A percentile compares a stretch with the other conserved stretches of the same genome.
Conservation (phyloP, 2,797 vertebrate genomes). For the Graptemys geographica region DNA sequence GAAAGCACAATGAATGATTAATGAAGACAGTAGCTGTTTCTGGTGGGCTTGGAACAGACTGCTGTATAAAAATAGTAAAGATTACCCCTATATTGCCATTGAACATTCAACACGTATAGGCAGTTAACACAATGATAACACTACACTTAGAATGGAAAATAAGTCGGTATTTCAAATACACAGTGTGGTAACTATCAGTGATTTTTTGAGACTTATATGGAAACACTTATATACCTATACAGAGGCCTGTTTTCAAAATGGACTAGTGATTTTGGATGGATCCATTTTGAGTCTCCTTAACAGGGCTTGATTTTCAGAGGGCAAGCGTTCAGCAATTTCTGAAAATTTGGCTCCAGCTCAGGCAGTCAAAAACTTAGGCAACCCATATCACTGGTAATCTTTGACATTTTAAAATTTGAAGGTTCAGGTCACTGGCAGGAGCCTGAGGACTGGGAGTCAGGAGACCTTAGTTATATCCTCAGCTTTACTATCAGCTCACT, state of each 20-base stretch:
- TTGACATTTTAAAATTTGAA: not conserved
- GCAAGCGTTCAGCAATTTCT: not conserved
- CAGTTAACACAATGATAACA: not conserved
- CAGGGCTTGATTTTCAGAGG: not conserved
- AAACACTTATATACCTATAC: not conserved
- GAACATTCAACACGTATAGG: not conserved
- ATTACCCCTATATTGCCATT: not conserved
- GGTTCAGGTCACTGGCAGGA: not conserved
- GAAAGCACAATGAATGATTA: not conserved
- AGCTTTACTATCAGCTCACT: not conserved
- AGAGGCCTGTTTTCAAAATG: not conserved
- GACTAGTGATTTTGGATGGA: not conserved
- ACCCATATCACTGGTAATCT: not conserved
- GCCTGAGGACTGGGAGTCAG: not conserved
- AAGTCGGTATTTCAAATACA: not conserved
- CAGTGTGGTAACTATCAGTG: not conserved
- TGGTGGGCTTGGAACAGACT: not conserved
- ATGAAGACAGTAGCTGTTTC: rapidly evolving
- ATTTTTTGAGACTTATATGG: not conserved
- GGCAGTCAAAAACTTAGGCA: not conserved
- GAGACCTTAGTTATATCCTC: not conserved
- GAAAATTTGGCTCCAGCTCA: not conserved
- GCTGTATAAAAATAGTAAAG: not conserved
- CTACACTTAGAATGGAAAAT: not conserved
- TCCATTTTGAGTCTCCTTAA: not conserved